These are phyloP conservation scores for Drosophila rhopaloa DNA, from an alignment of 1,140 invertebrate species.

Conservation along the genomic window DNA sequence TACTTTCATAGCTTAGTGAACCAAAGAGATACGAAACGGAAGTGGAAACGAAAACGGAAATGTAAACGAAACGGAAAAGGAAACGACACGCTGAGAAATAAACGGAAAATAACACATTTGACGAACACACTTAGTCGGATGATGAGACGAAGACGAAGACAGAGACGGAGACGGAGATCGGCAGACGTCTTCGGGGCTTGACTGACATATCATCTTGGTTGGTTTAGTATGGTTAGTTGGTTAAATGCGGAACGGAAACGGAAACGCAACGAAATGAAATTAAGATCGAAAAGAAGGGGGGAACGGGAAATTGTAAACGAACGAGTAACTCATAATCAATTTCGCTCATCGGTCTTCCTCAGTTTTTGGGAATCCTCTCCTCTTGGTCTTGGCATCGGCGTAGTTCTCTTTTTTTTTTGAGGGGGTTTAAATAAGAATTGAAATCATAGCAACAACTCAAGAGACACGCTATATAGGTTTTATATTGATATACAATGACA, in stretches of 20 bases:
- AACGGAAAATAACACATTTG: constrained; percentile 73
- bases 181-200: constrained; percentile 52
- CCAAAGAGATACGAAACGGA: constrained; percentile 30
- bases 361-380: constrained; percentile 17
- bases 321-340: constrained; percentile 17
- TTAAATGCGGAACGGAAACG: constrained; percentile 57
- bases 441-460: constrained; percentile 73
- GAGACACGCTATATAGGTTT: constrained; percentile 57
- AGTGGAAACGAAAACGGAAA: constrained; percentile 35
- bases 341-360: constrained; percentile 37
- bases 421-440: constrained; percentile 27
- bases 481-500: constrained; percentile 36
- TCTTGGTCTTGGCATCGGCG: constrained; percentile 40
- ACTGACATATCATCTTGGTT: constrained; percentile 49
- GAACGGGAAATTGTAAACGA: constrained; percentile 5
- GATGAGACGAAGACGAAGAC: constrained; percentile 50
- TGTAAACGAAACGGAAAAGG: constrained; percentile 33
- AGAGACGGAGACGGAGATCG: constrained; percentile 42
- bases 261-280: constrained; percentile 27
- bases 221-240: constrained; percentile 80
- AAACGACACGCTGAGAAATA: constrained; percentile 44
- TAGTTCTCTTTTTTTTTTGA: constrained; percentile 11
- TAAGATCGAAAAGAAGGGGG: constrained; percentile 15
- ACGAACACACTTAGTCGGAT: constrained; percentile 74
- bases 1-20: constrained; percentile 46